phyloP scores from a whole-genome alignment of 1,140 invertebrate genomes.

The Brachionus plicatilis region DNA sequence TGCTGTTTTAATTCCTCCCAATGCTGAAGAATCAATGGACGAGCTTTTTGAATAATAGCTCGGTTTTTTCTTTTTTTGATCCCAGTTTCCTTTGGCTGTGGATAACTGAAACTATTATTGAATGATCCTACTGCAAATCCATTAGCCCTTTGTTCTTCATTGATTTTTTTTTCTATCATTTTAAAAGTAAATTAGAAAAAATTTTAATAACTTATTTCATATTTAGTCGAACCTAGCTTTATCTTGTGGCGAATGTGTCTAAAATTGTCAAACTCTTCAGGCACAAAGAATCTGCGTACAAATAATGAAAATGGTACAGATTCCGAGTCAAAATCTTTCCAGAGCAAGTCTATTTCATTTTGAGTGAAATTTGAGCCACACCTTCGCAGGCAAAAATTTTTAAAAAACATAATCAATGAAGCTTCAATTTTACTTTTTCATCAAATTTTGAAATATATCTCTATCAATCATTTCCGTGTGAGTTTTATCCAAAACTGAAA shows the following conservation, averaged over 20 bases:
- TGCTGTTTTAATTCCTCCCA: background rate
- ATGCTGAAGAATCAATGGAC: background rate
- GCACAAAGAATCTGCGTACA: background rate
- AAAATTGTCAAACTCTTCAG: conserved; percentile 17
- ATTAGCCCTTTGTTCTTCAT: background rate
- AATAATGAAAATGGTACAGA: conserved; percentile 17
- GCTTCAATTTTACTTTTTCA: background rate
- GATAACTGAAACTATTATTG: background rate
- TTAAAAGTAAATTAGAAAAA: background rate
- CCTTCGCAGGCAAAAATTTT: background rate
- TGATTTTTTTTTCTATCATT: background rate
- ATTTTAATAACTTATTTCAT: background rate
- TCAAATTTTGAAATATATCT: background rate
- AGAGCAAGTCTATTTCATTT: conserved; percentile 6
- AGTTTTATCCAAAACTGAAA: background rate
- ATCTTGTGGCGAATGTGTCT: background rate
- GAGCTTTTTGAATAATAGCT: background rate
- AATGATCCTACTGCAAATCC: background rate
- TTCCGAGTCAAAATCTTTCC: conserved; percentile 29
- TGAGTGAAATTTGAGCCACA: background rate
- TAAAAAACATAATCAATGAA: background rate
- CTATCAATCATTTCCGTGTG: conserved; percentile 10
- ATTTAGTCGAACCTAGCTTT: background rate
- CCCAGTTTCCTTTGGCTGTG: background rate
- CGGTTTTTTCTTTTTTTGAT: background rate